phyloP scores from a whole-genome alignment of 2,113 vertebrate genomes.

The Callocephalon fimbriatum region DNA sequence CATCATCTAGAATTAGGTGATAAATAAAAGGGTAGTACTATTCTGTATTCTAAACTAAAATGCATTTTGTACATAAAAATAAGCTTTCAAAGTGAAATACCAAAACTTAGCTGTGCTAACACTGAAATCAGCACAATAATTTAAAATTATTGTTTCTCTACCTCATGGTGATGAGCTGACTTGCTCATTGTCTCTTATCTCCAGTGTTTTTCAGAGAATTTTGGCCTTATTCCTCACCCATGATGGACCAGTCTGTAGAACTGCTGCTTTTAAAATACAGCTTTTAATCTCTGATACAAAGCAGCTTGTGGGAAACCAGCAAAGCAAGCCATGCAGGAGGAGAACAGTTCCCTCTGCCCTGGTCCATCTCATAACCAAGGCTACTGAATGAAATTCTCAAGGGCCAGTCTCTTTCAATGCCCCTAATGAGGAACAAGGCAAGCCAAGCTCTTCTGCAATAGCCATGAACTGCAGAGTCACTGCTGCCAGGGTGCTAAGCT shows the following conservation, averaged over 20 bases:
- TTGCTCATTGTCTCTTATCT: background rate
- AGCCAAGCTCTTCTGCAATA: background rate
- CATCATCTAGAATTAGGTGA: background rate
- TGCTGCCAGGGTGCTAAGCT: background rate
- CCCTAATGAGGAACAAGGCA: background rate
- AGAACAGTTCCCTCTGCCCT: accelerated
- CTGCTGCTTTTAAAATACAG: background rate
- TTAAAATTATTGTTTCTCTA: background rate
- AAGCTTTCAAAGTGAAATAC: background rate
- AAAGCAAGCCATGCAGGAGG: background rate
- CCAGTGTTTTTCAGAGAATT: background rate
- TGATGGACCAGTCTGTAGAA: background rate
- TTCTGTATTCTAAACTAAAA: background rate
- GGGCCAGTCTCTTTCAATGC: background rate
- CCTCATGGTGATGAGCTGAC: background rate
- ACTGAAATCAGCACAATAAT: background rate
- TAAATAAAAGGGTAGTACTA: background rate
- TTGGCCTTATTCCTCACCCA: background rate
- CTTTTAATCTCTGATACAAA: background rate
- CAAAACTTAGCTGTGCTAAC: background rate
- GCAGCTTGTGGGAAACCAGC: background rate
- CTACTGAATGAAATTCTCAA: background rate
- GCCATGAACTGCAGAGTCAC: background rate
- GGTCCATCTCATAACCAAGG: background rate
- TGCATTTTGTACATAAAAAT: background rate